Conservation (phyloP, 2,888 invertebrate species). For the Coleophora flavipennella region DNA sequence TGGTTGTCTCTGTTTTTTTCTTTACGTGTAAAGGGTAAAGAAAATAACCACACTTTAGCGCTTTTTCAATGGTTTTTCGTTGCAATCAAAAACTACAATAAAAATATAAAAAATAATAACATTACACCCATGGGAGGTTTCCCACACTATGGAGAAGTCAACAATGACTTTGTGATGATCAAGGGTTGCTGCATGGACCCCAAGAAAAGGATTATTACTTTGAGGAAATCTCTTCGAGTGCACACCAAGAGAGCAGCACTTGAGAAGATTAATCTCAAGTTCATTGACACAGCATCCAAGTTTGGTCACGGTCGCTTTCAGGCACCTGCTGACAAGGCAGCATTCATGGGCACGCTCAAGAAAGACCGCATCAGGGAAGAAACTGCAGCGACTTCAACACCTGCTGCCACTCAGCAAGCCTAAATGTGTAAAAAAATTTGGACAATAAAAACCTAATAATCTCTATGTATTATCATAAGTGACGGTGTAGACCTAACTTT, state of each 20-base stretch:
- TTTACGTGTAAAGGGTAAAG: too few relatives aligned
- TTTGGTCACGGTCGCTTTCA: conserved; percentile 99
- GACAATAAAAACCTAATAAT: too few relatives aligned
- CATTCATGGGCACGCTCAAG: conserved; percentile 97
- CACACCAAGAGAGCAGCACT: conserved; percentile 96
- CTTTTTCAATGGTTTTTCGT: too few relatives aligned
- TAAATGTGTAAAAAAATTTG: conserved; percentile 25
- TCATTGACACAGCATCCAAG: conserved; percentile 99
- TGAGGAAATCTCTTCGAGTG: conserved; percentile 93
- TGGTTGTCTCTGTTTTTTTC: too few relatives aligned
- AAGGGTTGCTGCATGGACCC: conserved; percentile 97
- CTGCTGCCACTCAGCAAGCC: conserved; percentile 46
- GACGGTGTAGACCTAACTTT: too few relatives aligned
- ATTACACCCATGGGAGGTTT: conserved; percentile 99
- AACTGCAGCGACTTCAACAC: conserved; percentile 76
- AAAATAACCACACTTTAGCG: too few relatives aligned
- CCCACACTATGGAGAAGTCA: conserved; percentile 99
- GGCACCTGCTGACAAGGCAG: conserved; percentile 96
- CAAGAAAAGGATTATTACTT: conserved; percentile 96
- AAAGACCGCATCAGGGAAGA: conserved; percentile 93
- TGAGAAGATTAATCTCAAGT: conserved; percentile 98
- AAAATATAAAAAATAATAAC: too few relatives aligned
- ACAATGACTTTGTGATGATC: conserved; percentile 98
- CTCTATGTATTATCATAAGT: too few relatives aligned
- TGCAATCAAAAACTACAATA: too few relatives aligned